Base-by-base conservation (phyloP, 1,140 invertebrate genomes). In the Drosophila kikkawai region DNA sequence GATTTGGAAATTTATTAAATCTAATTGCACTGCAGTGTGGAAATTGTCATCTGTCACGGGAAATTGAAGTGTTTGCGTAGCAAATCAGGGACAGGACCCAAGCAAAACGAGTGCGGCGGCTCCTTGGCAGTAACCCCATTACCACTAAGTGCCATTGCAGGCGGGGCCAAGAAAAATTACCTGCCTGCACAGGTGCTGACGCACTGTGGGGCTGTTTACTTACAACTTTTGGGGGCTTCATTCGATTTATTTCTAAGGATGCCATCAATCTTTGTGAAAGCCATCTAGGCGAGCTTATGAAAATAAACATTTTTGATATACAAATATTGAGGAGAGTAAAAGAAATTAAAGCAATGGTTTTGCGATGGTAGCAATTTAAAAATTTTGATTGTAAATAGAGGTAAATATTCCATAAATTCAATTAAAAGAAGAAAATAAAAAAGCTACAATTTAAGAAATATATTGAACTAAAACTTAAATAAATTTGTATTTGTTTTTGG, bases 11-110 rank as follows among this genome's bases (percentile, higher is more conserved):
- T 73, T 66, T 74, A 81, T 80, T 68, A 55, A 80, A 84, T 77
- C 68, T 63, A 83, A 83, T 88, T 88, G 69, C 80, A 80, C 63
- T 71, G 66, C 76, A 68, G 42, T 53, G 61, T 82, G 82, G 51
- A 77, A 76, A 77, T 60, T 77, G 75, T 77, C 75, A 67, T 61
- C 75, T 67, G 73, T 63, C 73, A 76, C 58, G 66, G 66, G 57
- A 79, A 79, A 79, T 79, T 79, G 67, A 79, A 79, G 76, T 71
- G 75, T 65, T 79, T 79, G 75, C 55, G 58, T 59, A 75, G 61
- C 34, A 88, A 83, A 75, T 74, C 57, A 68, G 58, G 57, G 71
- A 69, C 60, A 64, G 26, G 15, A 3, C 51, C 12, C 50, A 11
- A 11, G 45, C 42, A 50, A 77, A 78, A 42, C 51, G 65, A 69